A percentile compares a stretch with the other conserved stretches of the same genome.
Evolutionary conservation across 2,797 vertebrate species (phyloP).

Genomic region (Chromis chromis): DNA sequence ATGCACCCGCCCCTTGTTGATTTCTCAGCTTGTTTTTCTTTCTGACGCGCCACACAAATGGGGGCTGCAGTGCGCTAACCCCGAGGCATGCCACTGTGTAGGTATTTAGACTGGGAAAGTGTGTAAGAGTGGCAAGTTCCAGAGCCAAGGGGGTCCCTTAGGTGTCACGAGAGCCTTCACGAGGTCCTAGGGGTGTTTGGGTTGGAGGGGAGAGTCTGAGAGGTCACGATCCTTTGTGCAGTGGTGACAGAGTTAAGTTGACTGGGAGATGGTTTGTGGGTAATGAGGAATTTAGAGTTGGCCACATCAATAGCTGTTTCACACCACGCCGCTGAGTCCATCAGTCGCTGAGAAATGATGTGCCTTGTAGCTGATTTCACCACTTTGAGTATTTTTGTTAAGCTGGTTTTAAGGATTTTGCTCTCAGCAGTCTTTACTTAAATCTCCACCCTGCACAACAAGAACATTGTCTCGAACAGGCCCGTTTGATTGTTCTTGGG

Average conservation of each 20-base stretch:
- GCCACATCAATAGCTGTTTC: constrained; percentile 49
- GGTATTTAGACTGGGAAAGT: constrained; percentile 60
- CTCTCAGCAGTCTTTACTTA: background rate
- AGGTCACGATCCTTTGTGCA: constrained; percentile 66
- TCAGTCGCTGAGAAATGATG: constrained; percentile 31
- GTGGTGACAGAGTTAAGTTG: constrained; percentile 76
- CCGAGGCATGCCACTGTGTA: constrained; percentile 35
- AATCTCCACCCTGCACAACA: constrained; percentile 7
- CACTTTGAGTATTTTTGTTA: constrained; percentile 30
- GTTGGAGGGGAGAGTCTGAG: constrained; percentile 44
- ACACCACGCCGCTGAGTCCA: constrained; percentile 18
- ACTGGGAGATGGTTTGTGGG: constrained; percentile 49
- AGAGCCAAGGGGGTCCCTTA: constrained; percentile 55
- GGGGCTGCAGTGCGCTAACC: constrained; percentile 26
- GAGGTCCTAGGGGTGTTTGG: constrained; percentile 61
- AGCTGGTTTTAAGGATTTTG: constrained; percentile 10
- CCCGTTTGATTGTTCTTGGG: constrained; percentile 44
- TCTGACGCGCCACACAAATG: constrained; percentile 28
- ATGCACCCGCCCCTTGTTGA: constrained; percentile 36
- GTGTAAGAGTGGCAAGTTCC: constrained; percentile 53
- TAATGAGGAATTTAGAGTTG: constrained; percentile 51
- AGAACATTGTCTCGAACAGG: constrained; percentile 29
- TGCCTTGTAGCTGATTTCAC: constrained; percentile 11
- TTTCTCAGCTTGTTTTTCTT: constrained; percentile 50
- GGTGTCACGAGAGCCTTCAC: constrained; percentile 61